Evolutionary conservation across 2,797 vertebrate genomes (phyloP).

Genomic region (Poecile montanus): DNA sequence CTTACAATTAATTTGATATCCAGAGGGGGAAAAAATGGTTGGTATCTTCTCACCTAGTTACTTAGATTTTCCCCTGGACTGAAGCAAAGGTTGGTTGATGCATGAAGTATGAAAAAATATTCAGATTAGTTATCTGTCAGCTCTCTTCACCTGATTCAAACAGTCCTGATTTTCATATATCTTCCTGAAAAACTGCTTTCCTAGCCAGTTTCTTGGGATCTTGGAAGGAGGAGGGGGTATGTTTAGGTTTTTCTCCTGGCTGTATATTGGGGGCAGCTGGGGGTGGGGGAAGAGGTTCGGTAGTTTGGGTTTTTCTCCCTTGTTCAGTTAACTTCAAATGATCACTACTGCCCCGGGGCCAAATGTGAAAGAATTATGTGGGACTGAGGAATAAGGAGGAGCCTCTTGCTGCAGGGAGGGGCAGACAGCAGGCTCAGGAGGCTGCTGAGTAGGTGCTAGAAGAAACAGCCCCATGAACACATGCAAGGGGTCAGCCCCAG

Average conservation of each 20-base stretch:
- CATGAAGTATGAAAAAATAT: not conserved
- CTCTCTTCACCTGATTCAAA: not conserved
- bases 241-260: not conserved
- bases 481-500: not conserved
- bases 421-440: not conserved
- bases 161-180: not conserved
- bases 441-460: not conserved
- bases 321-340: not conserved
- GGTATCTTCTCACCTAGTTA: not conserved
- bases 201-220: not conserved
- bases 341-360: not conserved
- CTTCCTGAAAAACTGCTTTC: not conserved
- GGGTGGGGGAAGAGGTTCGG: not conserved
- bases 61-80: not conserved
- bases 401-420: not conserved
- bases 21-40: not conserved
- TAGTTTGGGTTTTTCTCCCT: not conserved
- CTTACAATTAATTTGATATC: not conserved
- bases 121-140: not conserved
- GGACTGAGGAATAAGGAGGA: not conserved
- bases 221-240: accelerated
- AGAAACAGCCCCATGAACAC: not conserved
- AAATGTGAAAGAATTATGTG: not conserved
- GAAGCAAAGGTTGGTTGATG: not conserved
- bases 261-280: not conserved